Evolutionary conservation across 2,113 vertebrate species (phyloP).

Genomic region (Tringa solitaria): DNA sequence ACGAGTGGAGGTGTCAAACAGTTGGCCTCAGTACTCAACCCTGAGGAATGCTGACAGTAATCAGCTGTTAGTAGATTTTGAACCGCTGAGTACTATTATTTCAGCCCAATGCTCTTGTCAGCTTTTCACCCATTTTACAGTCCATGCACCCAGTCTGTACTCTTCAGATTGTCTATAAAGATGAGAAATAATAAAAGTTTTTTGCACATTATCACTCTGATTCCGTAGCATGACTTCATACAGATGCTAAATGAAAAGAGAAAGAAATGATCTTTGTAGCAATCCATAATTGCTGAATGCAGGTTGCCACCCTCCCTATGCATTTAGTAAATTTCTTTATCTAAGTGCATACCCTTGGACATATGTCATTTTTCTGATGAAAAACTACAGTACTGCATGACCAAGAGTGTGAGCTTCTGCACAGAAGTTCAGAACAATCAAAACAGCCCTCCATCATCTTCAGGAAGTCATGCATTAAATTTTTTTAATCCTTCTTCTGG

Average conservation of each 20-base stretch:
- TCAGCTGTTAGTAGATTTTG: neutral
- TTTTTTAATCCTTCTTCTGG: neutral
- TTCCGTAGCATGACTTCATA: neutral
- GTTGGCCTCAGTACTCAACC: neutral
- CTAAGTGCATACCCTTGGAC: neutral
- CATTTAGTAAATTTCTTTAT: neutral
- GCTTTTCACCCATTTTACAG: neutral
- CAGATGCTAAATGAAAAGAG: neutral
- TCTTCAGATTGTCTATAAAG: neutral
- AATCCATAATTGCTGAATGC: neutral
- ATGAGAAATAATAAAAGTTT: neutral
- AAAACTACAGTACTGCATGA: neutral
- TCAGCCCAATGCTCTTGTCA: neutral
- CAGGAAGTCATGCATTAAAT: neutral
- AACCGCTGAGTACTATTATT: neutral
- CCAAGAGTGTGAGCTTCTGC: neutral
- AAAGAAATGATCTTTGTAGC: neutral
- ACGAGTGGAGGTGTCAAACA: neutral
- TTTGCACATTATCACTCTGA: neutral
- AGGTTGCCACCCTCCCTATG: neutral
- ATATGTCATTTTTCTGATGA: neutral
- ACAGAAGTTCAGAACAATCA: neutral
- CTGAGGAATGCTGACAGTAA: neutral
- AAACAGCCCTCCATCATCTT: neutral
- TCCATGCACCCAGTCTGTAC: neutral